Conservation (phyloP, 2,113 vertebrate genomes). For the Aplodontia rufa region DNA sequence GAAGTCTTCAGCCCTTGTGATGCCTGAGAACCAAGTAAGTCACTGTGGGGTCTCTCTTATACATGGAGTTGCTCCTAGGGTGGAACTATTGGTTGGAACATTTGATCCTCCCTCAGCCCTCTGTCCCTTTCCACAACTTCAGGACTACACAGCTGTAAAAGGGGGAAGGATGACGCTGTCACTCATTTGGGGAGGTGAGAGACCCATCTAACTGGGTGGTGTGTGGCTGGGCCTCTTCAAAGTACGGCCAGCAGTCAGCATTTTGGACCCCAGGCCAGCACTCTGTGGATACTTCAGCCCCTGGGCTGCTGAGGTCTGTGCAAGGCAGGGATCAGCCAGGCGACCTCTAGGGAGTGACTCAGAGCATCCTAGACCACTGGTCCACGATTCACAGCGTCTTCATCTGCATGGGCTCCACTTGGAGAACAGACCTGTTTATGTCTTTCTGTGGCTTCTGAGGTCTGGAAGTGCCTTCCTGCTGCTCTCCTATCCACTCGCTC, state of each 20-base stretch:
- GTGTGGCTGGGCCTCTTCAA: neutral
- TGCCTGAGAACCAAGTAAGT: slow-evolving; percentile 58
- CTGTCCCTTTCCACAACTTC: neutral
- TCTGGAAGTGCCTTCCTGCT: neutral
- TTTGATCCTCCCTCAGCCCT: neutral
- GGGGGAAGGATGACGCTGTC: neutral
- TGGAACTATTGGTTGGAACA: neutral
- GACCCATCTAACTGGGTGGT: neutral
- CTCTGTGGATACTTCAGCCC: neutral
- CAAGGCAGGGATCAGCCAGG: neutral
- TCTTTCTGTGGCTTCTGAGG: neutral
- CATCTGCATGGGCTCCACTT: neutral
- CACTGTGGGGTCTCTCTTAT: neutral
- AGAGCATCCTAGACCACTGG: neutral
- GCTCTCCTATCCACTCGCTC: neutral
- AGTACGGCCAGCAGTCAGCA: neutral
- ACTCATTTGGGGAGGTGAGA: neutral
- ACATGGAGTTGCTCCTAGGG: neutral
- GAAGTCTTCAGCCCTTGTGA: neutral
- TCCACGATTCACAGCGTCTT: neutral
- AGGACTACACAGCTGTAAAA: neutral
- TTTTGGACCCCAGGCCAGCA: neutral
- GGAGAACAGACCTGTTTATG: neutral
- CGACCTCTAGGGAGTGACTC: slow-evolving; percentile 12
- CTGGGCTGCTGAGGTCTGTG: neutral